phyloP scores from a whole-genome alignment of 2,888 invertebrate species.

The Atethmia centrago region DNA sequence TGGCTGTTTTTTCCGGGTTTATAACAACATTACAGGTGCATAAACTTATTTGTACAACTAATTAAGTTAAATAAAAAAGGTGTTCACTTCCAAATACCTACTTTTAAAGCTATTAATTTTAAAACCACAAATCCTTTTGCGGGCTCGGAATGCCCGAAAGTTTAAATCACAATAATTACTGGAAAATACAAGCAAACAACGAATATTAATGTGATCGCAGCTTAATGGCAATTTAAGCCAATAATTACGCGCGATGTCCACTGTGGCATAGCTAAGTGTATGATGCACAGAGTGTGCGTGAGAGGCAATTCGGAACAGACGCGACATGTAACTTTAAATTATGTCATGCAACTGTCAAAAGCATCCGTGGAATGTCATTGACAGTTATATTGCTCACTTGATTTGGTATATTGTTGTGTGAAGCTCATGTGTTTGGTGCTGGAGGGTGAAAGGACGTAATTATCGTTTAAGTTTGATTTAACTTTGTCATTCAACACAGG shows the following conservation, averaged over 20 bases:
- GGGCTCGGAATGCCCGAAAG: slow-evolving; percentile 1
- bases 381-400: slow-evolving; percentile 52
- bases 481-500: background rate
- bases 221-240: slow-evolving; percentile 47
- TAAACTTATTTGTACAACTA: no score
- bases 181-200: slow-evolving; percentile 34
- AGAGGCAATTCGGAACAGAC: slow-evolving; percentile 72
- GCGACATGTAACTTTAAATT: slow-evolving; percentile 66
- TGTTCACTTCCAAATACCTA: slow-evolving; percentile 6
- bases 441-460: background rate
- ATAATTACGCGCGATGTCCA: slow-evolving; percentile 65
- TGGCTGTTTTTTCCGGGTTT: background rate
- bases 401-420: slow-evolving; percentile 41
- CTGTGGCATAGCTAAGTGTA: slow-evolving; percentile 60
- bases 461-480: slow-evolving; percentile 13
- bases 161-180: slow-evolving; percentile 49
- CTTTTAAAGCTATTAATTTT: slow-evolving; percentile 26
- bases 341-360: slow-evolving; percentile 67
- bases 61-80: background rate
- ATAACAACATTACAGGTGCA: no score
- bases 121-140: slow-evolving; percentile 44
- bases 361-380: slow-evolving; percentile 50
- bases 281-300: no score
- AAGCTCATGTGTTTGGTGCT: slow-evolving; percentile 1
- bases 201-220: slow-evolving; percentile 47